Conservation (phyloP, 1,140 invertebrate species). For the Andrena cerasifolii region DNA sequence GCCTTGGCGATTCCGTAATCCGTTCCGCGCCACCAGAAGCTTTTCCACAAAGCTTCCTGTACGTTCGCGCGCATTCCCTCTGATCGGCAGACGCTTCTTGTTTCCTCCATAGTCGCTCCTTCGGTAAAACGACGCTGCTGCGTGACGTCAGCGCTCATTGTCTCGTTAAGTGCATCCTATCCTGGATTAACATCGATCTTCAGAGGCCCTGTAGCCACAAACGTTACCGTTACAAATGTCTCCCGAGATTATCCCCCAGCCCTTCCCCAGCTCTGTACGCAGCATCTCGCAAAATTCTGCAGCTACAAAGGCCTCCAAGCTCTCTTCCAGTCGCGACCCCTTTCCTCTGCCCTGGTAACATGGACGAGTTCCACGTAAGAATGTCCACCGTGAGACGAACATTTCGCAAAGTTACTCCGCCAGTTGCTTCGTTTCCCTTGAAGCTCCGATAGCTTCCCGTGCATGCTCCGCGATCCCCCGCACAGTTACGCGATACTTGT, state of each 20-base stretch:
- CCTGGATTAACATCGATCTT: not conserved
- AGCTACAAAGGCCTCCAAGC: not conserved
- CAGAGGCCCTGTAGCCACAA: not conserved
- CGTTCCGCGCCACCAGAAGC: conserved; percentile 3
- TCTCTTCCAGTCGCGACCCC: not conserved
- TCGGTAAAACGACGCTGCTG: not conserved
- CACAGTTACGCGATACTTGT: not conserved
- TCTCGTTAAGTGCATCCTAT: not conserved
- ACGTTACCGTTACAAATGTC: no score
- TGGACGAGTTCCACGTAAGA: not conserved
- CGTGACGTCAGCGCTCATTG: no score
- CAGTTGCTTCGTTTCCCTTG: no score
- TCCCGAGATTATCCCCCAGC: no score
- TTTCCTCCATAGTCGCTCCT: not conserved
- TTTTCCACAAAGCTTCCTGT: not conserved
- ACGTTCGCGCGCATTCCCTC: not conserved
- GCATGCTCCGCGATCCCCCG: not conserved
- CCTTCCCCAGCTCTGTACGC: no score
- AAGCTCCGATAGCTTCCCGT: no score
- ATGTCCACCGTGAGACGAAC: not conserved
- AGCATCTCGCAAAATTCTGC: not conserved
- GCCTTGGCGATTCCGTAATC: conserved; percentile 42
- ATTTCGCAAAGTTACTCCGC: not conserved
- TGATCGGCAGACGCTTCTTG: not conserved
- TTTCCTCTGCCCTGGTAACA: not conserved